Base-by-base conservation (phyloP, 1,140 invertebrate genomes). In the Lordiphosa stackelbergi region DNA sequence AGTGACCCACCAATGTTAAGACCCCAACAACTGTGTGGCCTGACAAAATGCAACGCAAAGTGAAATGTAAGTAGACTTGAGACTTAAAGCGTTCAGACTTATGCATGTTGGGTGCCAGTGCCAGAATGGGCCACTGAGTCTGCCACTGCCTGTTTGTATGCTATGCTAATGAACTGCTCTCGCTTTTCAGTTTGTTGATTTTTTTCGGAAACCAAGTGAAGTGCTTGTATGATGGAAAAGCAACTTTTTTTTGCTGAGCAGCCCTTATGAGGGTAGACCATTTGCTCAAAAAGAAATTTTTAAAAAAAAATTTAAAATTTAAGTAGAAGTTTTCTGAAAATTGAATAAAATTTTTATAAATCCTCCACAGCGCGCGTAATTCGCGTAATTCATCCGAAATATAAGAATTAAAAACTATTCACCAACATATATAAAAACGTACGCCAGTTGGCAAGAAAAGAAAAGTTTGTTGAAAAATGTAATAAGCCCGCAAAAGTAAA, bases 121-220 rank as follows among this genome's bases (percentile, higher is more conserved):
- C 8, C 34, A 41, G 42, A 34, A 48, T 31, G 35, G 28, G 6
- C 28, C 28, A 31, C 13, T 24, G 36, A 40, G 11, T 13, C 10
- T 9, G 35, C 13, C 37, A 35, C 24, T 28, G 41, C 64, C 64
- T 8, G 34, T 68, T 68, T 70, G 58, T 42, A 66, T 60, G 38
- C 60, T 70, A 71, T 72, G 69, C 69, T 72, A 72, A 72, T 72
- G 69, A 72, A 72, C 66, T 62, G 66, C 37, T 35, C 16, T 56
- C 53, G 6, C 35, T 43, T n/a, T 11, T 55, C 40, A 41, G 24
- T 46, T 11, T 31, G 53, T 54, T 38, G 19, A 24, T 47, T 48
- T 41, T 34, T 49, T 48, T 34, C 24, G 43, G 9, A 11, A 59
- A 42, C 13, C n/a, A 19, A 5, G 6, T 3, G n/a, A 24, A 40